phyloP scores from a whole-genome alignment of 2,113 vertebrate genomes.

The Onychostruthus taczanowskii region DNA sequence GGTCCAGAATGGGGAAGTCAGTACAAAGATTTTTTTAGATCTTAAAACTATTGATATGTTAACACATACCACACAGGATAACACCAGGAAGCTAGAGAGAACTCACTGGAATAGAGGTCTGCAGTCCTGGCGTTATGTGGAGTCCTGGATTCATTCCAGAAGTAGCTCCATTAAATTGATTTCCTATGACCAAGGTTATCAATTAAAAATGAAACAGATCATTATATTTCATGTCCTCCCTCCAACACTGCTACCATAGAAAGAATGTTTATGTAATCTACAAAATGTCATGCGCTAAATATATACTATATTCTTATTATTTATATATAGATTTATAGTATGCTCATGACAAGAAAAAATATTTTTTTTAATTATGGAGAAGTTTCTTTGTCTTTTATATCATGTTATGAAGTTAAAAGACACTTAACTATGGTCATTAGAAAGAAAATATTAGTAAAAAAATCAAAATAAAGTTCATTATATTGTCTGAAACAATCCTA shows the following conservation, averaged over 20 bases:
- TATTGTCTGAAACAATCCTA: not conserved
- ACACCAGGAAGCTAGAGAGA: not conserved
- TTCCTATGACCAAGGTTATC: not conserved
- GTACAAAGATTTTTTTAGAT: constrained; percentile 18
- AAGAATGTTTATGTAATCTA: not conserved
- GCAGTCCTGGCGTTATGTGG: not conserved
- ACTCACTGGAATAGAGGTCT: not conserved
- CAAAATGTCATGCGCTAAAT: not conserved
- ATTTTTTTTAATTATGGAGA: not conserved
- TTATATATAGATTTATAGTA: not conserved
- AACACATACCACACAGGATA: constrained; percentile 2
- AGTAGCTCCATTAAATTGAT: not conserved
- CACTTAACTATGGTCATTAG: not conserved
- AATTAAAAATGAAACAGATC: not conserved
- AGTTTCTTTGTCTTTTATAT: not conserved
- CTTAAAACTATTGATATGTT: constrained; percentile 36
- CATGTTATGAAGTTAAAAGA: not conserved
- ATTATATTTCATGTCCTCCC: not conserved
- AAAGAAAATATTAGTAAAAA: not conserved
- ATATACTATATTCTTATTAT: not conserved
- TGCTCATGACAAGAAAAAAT: not conserved
- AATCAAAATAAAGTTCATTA: not conserved
- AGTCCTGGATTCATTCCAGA: not conserved
- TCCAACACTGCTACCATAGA: not conserved
- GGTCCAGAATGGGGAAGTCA: constrained; percentile 4